Evolutionary conservation across 2,888 invertebrate genomes (phyloP).

Genomic region (Neoitamus cyanurus): DNA sequence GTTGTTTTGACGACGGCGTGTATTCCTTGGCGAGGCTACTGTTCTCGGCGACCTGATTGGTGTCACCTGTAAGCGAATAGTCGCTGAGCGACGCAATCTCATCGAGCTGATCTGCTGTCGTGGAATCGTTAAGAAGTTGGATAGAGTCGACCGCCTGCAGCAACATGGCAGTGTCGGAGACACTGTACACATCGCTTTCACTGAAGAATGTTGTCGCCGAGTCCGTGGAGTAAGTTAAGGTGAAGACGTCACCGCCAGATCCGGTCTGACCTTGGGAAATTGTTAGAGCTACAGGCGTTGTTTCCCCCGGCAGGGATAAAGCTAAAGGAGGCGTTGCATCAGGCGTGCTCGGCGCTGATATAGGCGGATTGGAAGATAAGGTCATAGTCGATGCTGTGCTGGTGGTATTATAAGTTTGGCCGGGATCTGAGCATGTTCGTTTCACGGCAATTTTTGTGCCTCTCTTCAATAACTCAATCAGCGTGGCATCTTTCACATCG

Average conservation of each 20-base stretch:
- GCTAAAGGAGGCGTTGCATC: constrained; percentile 66
- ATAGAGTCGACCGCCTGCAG: constrained; percentile 75
- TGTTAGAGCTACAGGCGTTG: constrained; percentile 63
- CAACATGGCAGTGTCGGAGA: constrained; percentile 75
- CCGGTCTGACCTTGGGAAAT: constrained; percentile 61
- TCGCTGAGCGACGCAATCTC: constrained; percentile 73
- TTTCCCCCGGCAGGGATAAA: constrained; percentile 59
- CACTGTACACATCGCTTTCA: constrained; percentile 82
- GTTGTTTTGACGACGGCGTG: constrained; percentile 61
- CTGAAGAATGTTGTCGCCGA: constrained; percentile 72
- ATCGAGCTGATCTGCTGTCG: constrained; percentile 73
- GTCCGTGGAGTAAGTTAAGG: constrained; percentile 70
- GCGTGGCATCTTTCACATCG: constrained; percentile 76
- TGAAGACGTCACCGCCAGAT: constrained; percentile 73
- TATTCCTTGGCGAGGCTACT: constrained; percentile 48
- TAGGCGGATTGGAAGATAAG: constrained; percentile 56
- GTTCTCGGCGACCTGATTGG: constrained; percentile 30
- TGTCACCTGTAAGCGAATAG: constrained; percentile 69
- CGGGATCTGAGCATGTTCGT: constrained; percentile 76
- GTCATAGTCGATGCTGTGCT: constrained; percentile 64
- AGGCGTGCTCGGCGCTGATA: constrained; percentile 67
- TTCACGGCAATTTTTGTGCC: constrained; percentile 78
- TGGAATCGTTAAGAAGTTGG: constrained; percentile 74
- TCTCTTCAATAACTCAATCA: constrained; percentile 82
- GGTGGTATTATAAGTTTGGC: constrained; percentile 68